phyloP scores from a whole-genome alignment of 2,888 invertebrate species.

The Schizotus pectinicornis region DNA sequence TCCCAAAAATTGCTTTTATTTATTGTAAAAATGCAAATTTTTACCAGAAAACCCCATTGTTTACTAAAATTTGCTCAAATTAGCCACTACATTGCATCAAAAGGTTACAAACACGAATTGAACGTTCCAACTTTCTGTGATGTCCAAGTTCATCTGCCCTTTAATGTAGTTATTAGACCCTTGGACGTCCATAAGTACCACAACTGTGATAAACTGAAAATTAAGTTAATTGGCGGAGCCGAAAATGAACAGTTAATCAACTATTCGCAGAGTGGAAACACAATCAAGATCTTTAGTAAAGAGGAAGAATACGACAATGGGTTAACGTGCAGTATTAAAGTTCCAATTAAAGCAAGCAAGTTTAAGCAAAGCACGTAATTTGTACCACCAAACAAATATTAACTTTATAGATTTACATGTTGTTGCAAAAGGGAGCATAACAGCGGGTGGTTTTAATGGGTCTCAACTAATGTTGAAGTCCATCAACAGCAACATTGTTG shows the following conservation, averaged over 20 bases:
- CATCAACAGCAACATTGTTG: slow-evolving; percentile 41
- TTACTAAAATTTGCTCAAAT: no score
- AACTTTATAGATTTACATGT: slow-evolving; percentile 46
- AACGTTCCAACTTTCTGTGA: slow-evolving; percentile 44
- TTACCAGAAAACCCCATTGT: no score
- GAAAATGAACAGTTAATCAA: slow-evolving; percentile 2
- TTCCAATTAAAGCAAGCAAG: slow-evolving; percentile 54
- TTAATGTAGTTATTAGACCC: slow-evolving; percentile 46
- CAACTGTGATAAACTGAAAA: slow-evolving; percentile 46
- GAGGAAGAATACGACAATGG: slow-evolving; percentile 26
- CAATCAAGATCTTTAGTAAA: slow-evolving; percentile 34
- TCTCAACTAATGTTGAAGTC: slow-evolving; percentile 41
- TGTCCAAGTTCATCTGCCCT: slow-evolving; percentile 47
- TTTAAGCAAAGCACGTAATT: background rate
- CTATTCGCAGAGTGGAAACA: slow-evolving; percentile 34
- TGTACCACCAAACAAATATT: no score
- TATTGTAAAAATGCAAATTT: slow-evolving; percentile 5
- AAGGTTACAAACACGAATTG: background rate
- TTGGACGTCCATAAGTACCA: slow-evolving; percentile 50
- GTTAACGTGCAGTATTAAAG: slow-evolving; percentile 43
- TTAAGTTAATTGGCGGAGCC: slow-evolving; percentile 32
- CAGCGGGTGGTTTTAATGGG: slow-evolving; percentile 41
- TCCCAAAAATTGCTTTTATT: background rate
- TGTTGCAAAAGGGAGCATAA: slow-evolving; percentile 39
- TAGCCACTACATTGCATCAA: no score